phyloP scores from a whole-genome alignment of 2,888 invertebrate species.

The Empis stercorea region DNA sequence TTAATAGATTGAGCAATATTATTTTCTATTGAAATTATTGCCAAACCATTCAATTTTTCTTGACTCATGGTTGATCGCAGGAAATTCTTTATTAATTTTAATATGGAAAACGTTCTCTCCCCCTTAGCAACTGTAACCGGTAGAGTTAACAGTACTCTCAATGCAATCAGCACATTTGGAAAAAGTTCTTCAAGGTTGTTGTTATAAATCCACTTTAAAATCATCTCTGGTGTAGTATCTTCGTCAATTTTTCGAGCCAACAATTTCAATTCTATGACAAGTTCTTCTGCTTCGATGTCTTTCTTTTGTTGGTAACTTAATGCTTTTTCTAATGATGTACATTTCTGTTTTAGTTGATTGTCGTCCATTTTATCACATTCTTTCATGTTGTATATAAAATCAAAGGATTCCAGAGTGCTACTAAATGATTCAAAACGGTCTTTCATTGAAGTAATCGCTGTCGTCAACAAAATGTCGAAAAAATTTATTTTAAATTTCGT shows the following conservation, averaged over 20 bases:
- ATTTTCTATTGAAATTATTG: background rate
- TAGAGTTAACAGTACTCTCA: background rate
- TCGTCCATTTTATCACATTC: background rate
- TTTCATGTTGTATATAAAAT: background rate
- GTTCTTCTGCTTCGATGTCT: slow-evolving; percentile 1
- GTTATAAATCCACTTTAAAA: background rate
- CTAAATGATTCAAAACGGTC: background rate
- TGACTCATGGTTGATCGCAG: background rate
- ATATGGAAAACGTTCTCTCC: background rate
- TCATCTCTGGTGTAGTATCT: background rate
- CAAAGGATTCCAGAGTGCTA: background rate
- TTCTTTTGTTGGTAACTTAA: slow-evolving; percentile 1
- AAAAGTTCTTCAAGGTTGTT: background rate
- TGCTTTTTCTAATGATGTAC: background rate
- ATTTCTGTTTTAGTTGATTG: background rate
- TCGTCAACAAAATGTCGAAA: background rate
- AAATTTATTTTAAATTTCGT: background rate
- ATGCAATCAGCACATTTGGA: slow-evolving; percentile 1
- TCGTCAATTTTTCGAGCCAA: background rate
- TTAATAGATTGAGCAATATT: background rate
- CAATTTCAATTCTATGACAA: slow-evolving; percentile 1
- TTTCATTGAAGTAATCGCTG: background rate
- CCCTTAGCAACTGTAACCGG: background rate
- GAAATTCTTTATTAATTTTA: background rate
- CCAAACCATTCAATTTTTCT: background rate